phyloP scores from a whole-genome alignment of 1,140 invertebrate species.

The Aphis craccivora region DNA sequence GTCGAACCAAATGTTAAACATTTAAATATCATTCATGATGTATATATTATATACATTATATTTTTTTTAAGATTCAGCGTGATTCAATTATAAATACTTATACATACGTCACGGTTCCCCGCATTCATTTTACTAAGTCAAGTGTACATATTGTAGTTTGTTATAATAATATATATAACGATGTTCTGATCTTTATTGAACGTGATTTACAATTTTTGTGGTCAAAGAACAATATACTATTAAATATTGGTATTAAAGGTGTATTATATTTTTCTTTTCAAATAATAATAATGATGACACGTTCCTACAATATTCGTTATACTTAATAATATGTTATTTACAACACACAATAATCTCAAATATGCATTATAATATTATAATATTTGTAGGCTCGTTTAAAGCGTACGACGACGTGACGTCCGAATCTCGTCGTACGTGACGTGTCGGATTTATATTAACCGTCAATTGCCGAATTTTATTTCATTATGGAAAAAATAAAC shows the following conservation, averaged over 20 bases:
- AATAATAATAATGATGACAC: background rate
- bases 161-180: background rate
- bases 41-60: background rate
- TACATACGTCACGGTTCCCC: background rate
- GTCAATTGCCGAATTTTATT: background rate
- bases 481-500: background rate
- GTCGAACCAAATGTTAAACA: background rate
- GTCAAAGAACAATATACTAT: background rate
- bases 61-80: background rate
- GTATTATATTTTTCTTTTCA: background rate
- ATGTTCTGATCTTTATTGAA: background rate
- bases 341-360: background rate
- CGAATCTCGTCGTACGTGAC: background rate
- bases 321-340: background rate
- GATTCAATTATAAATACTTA: slow-evolving; percentile 7
- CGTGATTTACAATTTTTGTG: background rate
- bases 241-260: background rate
- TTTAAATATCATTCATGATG: background rate
- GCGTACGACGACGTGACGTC: background rate
- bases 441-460: background rate
- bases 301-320: background rate
- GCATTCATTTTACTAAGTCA: background rate
- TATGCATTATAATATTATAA: background rate
- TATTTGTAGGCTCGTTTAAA: background rate
- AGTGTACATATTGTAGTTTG: background rate